Percentiles rank a stretch among this genome's conserved stretches.
These are phyloP conservation scores for Cotesia vestalis DNA, from an alignment of 1,140 invertebrate genomes.

Conservation along the genomic window DNA sequence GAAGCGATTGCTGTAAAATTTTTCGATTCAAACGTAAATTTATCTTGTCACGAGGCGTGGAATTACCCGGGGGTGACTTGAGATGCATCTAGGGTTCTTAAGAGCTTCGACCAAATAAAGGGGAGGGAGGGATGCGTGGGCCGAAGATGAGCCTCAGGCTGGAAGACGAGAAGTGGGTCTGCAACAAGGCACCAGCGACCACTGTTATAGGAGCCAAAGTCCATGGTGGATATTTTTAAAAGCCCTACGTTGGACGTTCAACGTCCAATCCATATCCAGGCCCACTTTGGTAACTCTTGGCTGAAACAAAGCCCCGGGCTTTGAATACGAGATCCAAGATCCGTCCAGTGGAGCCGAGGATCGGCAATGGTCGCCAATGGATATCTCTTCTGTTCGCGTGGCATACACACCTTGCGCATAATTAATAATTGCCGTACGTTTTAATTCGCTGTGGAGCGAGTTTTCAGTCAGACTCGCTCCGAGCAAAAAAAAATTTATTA, in stretches of 20 bases:
- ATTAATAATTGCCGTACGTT: slow-evolving; percentile 41
- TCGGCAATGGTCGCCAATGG: neutral
- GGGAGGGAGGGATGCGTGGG: slow-evolving; percentile 21
- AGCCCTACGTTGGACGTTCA: neutral
- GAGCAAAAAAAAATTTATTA: neutral
- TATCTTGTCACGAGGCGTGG: too few relatives aligned
- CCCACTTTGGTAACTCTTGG: slow-evolving; percentile 1
- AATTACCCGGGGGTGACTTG: too few relatives aligned
- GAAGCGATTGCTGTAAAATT: too few relatives aligned
- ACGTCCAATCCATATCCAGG: too few relatives aligned
- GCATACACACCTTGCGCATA: slow-evolving; percentile 44
- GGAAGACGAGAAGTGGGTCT: slow-evolving; percentile 57
- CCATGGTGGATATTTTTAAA: too few relatives aligned
- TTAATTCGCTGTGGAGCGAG: neutral
- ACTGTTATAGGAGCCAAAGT: slow-evolving; percentile 43
- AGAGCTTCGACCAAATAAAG: neutral
- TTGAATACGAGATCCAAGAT: slow-evolving; percentile 16
- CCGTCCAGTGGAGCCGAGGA: slow-evolving; percentile 29
- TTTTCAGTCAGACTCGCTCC: slow-evolving; percentile 1
- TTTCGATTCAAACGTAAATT: too few relatives aligned
- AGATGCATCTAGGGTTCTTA: neutral
- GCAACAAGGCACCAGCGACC: slow-evolving; percentile 52
- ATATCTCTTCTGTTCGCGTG: slow-evolving; percentile 35
- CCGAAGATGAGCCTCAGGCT: slow-evolving; percentile 47
- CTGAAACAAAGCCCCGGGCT: slow-evolving; percentile 17